A percentile compares a stretch with the other conserved stretches of the same genome.
phyloP scores from a whole-genome alignment of 92 coral and sea anemone species.

The Zoanthus solanderi region DNA sequence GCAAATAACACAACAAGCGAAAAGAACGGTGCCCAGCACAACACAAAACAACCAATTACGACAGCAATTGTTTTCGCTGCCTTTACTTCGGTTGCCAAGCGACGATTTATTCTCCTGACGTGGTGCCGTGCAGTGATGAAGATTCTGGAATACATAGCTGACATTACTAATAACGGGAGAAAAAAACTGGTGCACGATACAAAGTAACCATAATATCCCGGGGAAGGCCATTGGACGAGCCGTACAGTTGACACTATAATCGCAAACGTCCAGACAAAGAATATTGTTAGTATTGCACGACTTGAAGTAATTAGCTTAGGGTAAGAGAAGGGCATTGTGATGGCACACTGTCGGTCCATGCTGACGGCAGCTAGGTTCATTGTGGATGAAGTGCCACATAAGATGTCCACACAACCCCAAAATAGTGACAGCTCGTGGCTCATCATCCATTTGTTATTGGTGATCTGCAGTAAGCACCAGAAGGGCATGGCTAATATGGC shows the following conservation, averaged over 20 bases:
- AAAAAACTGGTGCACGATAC: conserved; percentile 74
- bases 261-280: conserved; percentile 79
- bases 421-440: conserved; percentile 60
- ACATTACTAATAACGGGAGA: conserved; percentile 77
- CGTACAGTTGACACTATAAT: conserved; percentile 68
- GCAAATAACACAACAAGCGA: conserved; percentile 75
- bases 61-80: conserved; percentile 90
- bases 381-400: conserved; percentile 86
- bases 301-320: conserved; percentile 72
- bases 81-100: conserved; percentile 76
- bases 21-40: conserved; percentile 87
- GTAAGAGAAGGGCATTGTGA: conserved; percentile 79
- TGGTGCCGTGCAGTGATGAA: conserved; percentile 83
- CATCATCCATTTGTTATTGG: conserved; percentile 69
- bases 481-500: conserved; percentile 89
- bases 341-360: conserved; percentile 85
- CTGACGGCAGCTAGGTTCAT: conserved; percentile 92
- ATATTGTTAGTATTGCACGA: conserved; percentile 67
- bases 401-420: conserved; percentile 88
- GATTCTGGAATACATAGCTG: conserved; percentile 78
- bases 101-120: conserved; percentile 69
- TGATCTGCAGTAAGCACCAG: conserved; percentile 86
- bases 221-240: conserved; percentile 65
- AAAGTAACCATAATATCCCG: conserved; percentile 66
- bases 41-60: conserved; percentile 80